Base-by-base conservation (phyloP, 2,113 vertebrate species). In the Ailurus styani region DNA sequence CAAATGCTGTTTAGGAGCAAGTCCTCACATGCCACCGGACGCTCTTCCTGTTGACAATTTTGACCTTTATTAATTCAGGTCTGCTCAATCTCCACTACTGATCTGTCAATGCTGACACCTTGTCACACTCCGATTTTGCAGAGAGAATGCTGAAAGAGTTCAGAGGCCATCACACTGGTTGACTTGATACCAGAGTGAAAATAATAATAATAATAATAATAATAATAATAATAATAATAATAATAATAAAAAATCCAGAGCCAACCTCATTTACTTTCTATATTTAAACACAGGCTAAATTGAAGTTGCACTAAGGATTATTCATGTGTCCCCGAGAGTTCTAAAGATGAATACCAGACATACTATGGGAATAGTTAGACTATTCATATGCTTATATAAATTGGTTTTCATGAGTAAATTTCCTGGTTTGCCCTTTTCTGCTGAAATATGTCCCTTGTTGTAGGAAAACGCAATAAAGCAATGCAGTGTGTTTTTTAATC, bases 31-130 rank as follows among this genome's bases (percentile, higher is more conserved):
- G 96, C 95, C 97, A 98, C 91, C 47, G 94, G 97, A 90, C 98
- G 98, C 96, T 98, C 97, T 95, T 98, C 97, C 97, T 98, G 96
- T 94, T 99, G 98, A 99, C n/a, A 93, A 98, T 98, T 98, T 91
- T 99, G 98, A 99, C 99, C 99, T 99, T 99, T 99, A 99, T 99
- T 99, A 99, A 99, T 99, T 99, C 99, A 98, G 98, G 97, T 88
- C 98, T 98, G 87, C 88, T 98, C 98, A 95, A 85, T 98, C 98
- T 98, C 98, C 97, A 96, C 98, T 81, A 97, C 98, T 97, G 98
- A 98, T 98, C 98, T 98, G 99, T 99, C 98, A 98, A 92, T 97
- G 95, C 87, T 98, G 98, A 98, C 98, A 99, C 90, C 94, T 95
- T 98, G 98, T 99, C 99, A 99, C 98, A 98, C 60, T 95, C 90